These are phyloP conservation scores for Lepidocyrtoides sp. DNA, from an alignment of 2,888 invertebrate genomes.

Conservation along the genomic window DNA sequence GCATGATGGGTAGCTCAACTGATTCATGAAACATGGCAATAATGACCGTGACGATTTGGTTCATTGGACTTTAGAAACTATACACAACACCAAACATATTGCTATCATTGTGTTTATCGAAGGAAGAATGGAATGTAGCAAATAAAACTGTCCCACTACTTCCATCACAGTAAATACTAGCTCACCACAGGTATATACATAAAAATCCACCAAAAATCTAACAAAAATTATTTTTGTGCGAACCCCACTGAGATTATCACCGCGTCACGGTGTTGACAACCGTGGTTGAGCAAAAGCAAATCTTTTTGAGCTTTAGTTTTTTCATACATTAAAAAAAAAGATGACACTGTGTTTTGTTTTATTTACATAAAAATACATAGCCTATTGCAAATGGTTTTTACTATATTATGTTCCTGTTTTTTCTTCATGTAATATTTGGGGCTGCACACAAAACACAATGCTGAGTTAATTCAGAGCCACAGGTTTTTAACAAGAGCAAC, in stretches of 20 bases:
- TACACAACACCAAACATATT: conserved; percentile 25
- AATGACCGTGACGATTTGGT: conserved; percentile 78
- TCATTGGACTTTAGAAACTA: conserved; percentile 76
- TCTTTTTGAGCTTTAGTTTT: conserved; percentile 8
- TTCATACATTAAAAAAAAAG: background rate
- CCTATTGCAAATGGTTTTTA: conserved; percentile 40
- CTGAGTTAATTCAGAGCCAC: conserved; percentile 81
- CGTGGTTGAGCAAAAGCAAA: conserved; percentile 64
- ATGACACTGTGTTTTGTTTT: conserved; percentile 42
- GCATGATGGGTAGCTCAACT: conserved; percentile 24
- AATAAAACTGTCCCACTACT: conserved; percentile 43
- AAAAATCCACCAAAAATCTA: conserved; percentile 15
- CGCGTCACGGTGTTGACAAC: conserved; percentile 75
- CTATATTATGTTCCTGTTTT: conserved; percentile 35
- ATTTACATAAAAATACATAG: conserved; percentile 47
- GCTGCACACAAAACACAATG: conserved; percentile 39
- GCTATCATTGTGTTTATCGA: conserved; percentile 39
- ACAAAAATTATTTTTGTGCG: conserved; percentile 43
- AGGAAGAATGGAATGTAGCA: conserved; percentile 20
- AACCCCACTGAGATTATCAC: conserved; percentile 64
- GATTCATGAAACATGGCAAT: conserved; percentile 62
- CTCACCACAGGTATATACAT: conserved; percentile 58
- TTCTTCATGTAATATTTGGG: conserved; percentile 23
- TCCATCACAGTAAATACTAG: background rate
- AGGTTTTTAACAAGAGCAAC: conserved; percentile 85